Conservation (phyloP, 1,140 invertebrate genomes). For the Drosophila navojoa region DNA sequence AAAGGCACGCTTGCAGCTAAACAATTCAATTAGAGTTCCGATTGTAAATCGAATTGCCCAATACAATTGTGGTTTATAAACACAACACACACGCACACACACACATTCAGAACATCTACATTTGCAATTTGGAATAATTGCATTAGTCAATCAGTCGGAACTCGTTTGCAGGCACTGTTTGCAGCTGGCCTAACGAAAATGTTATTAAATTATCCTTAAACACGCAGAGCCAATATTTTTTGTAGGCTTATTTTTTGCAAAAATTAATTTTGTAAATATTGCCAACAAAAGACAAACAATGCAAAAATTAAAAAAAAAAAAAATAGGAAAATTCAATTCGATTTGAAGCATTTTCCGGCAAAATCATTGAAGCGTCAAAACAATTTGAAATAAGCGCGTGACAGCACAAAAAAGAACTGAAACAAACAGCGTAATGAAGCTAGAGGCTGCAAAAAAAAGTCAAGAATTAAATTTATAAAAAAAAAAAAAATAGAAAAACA, state of each 20-base stretch:
- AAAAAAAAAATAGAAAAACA: conserved; percentile 6
- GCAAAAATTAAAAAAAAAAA: too few relatives aligned
- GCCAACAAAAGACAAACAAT: conserved; percentile 11
- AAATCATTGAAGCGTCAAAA: conserved; percentile 58
- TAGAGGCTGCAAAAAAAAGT: conserved; percentile 2
- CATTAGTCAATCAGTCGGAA: conserved; percentile 51
- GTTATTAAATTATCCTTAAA: conserved; percentile 35
- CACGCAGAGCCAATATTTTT: conserved; percentile 15
- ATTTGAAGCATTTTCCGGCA: conserved; percentile 17
- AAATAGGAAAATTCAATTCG: conserved; percentile 19
- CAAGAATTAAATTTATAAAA: conserved; percentile 18
- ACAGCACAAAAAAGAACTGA: conserved; percentile 24
- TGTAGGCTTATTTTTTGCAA: conserved; percentile 40
- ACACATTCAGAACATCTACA: not conserved
- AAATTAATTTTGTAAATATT: conserved; percentile 64
- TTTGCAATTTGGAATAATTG: conserved; percentile 20
- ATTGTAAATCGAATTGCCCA: conserved; percentile 1
- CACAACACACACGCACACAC: not conserved
- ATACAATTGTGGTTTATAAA: conserved; percentile 10
- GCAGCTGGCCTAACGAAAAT: conserved; percentile 42
- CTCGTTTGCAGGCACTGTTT: conserved; percentile 31
- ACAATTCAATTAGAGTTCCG: not conserved
- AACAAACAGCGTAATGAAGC: conserved; percentile 13
- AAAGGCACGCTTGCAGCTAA: not conserved
- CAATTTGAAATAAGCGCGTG: conserved; percentile 58